phyloP scores from a whole-genome alignment of 2,888 invertebrate genomes.

The Ligdia adustata region DNA sequence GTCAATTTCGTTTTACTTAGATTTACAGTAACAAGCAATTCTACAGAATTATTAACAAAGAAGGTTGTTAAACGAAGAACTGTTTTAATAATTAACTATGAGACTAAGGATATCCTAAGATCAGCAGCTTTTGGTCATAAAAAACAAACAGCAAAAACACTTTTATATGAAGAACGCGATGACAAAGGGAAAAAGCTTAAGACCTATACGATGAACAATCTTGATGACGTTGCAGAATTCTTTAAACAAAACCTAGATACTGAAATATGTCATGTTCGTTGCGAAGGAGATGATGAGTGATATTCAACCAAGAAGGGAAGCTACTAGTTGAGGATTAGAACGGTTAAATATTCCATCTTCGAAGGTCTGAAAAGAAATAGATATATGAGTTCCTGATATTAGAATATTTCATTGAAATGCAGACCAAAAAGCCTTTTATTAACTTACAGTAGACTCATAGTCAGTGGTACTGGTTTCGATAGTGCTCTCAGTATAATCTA shows the following conservation, averaged over 20 bases:
- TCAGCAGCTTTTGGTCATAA: no score
- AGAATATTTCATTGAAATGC: no score
- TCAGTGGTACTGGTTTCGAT: slow-evolving; percentile 15
- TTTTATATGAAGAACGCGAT: slow-evolving; percentile 56
- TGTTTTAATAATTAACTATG: no score
- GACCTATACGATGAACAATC: slow-evolving; percentile 48
- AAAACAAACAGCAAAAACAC: no score
- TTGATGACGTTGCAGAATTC: slow-evolving; percentile 56
- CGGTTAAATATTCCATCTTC: slow-evolving; percentile 5
- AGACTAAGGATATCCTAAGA: no score
- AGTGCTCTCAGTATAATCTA: not conserved
- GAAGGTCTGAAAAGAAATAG: slow-evolving; percentile 10
- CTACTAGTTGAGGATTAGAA: slow-evolving; percentile 16
- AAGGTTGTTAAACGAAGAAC: no score
- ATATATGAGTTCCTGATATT: no score
- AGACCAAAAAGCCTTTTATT: not conserved
- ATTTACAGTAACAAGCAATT: no score
- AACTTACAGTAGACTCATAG: slow-evolving; percentile 18
- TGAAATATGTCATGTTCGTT: slow-evolving; percentile 47
- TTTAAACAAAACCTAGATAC: slow-evolving; percentile 51
- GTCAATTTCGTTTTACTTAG: no score
- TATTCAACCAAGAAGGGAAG: slow-evolving; percentile 21
- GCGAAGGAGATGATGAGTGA: slow-evolving; percentile 23
- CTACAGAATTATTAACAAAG: no score
- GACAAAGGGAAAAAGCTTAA: slow-evolving; percentile 41